Conservation (phyloP, 2,113 vertebrate genomes). For the Lathamus discolor region DNA sequence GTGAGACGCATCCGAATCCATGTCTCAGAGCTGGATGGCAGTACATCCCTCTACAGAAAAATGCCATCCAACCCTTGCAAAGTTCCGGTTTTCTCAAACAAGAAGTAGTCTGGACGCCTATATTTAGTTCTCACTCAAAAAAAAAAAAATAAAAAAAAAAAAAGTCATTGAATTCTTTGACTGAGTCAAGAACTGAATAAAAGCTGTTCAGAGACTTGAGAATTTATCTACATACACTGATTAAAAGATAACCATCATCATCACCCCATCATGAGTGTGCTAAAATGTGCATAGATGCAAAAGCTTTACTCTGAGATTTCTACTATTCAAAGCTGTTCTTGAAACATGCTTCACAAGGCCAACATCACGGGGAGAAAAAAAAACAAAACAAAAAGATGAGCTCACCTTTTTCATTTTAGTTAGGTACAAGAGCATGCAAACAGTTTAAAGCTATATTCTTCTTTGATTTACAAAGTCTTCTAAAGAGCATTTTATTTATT, state of each 20-base stretch:
- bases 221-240: constrained; percentile 25
- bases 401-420: constrained; percentile 74
- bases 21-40: not conserved
- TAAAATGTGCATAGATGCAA: constrained; percentile 56
- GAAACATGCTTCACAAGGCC: constrained; percentile 74
- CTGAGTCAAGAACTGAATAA: constrained; percentile 62
- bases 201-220: constrained; percentile 35
- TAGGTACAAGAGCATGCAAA: constrained; percentile 72
- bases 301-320: constrained; percentile 66
- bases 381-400: constrained; percentile 51
- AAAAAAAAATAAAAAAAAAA: not conserved
- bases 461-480: constrained; percentile 69
- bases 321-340: constrained; percentile 64
- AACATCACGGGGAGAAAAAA: constrained; percentile 68
- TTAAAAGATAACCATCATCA: constrained; percentile 60
- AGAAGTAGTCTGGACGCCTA: constrained; percentile 23
- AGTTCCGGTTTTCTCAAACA: constrained; percentile 7
- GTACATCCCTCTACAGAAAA: not conserved
- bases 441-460: constrained; percentile 78
- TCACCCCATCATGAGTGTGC: constrained; percentile 54
- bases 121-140: constrained; percentile 58
- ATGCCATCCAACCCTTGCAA: not conserved
- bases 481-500: constrained; percentile 46
- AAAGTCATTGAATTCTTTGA: not conserved
- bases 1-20: not conserved